These are phyloP conservation scores for Pangasius macronema DNA, from an alignment of 2,797 vertebrate species.

Conservation along the genomic window DNA sequence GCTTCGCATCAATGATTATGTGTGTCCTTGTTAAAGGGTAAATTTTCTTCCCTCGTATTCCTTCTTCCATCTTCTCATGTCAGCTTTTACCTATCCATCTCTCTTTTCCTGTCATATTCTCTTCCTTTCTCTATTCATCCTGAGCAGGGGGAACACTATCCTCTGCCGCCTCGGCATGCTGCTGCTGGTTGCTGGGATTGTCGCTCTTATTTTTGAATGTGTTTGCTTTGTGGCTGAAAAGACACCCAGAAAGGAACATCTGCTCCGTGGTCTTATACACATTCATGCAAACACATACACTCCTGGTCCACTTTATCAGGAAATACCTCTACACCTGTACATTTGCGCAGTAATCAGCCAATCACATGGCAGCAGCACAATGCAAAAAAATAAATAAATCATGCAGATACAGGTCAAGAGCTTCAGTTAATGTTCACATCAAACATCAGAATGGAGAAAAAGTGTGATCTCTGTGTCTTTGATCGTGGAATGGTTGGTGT, in stretches of 20 bases:
- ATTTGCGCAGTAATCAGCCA: too few species aligned
- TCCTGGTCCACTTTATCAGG: too few species aligned
- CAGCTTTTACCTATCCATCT: constrained; percentile 19
- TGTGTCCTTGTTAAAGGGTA: constrained; percentile 12
- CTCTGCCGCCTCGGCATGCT: neutral
- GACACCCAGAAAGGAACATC: constrained; percentile 38
- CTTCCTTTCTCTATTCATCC: neutral
- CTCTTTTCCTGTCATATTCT: constrained; percentile 2
- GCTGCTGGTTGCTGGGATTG: constrained; percentile 26
- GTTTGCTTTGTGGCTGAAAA: constrained; percentile 26
- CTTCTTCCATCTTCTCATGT: constrained; percentile 14
- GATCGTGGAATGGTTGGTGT: too few species aligned
- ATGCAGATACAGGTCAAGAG: too few species aligned
- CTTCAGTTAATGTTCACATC: too few species aligned
- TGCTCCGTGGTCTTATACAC: neutral
- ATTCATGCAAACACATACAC: neutral
- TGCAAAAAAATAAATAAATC: too few species aligned
- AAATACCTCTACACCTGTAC: too few species aligned
- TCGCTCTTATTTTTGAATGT: constrained; percentile 33
- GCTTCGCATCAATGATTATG: constrained; percentile 13
- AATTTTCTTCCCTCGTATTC: constrained; percentile 15
- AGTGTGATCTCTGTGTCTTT: too few species aligned
- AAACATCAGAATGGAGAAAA: too few species aligned
- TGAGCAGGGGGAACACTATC: neutral
- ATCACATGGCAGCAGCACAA: too few species aligned